A percentile compares a stretch with the other conserved stretches of the same genome.
Conservation (phyloP, 2,888 invertebrate species). For the Melinaea menophilus region DNA sequence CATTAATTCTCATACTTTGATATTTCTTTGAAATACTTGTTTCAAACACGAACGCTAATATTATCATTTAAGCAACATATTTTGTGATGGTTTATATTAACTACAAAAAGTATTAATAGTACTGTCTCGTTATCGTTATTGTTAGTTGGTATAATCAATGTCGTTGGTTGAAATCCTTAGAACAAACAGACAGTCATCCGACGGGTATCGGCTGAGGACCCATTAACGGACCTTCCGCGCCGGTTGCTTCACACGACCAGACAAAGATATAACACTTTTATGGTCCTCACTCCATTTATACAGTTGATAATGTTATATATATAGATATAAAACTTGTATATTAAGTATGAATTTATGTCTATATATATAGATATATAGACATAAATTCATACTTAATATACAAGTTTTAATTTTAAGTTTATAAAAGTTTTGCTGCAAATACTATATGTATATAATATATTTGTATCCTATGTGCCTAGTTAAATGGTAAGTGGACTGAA, state of each 20-base stretch:
- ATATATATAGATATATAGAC: no score
- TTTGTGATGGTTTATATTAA: neutral
- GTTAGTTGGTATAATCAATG: constrained; percentile 34
- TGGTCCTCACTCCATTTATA: constrained; percentile 10
- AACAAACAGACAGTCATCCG: constrained; percentile 62
- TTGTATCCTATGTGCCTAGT: no score
- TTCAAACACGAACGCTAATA: neutral
- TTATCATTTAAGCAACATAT: neutral
- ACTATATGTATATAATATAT: no score
- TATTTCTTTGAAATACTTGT: constrained; percentile 13
- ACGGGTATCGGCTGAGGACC: constrained; percentile 56
- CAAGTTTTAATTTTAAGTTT: no score
- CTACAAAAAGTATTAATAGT: neutral
- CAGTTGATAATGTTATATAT: constrained; percentile 8
- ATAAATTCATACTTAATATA: no score
- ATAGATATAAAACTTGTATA: no score
- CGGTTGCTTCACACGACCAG: constrained; percentile 41
- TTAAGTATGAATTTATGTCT: no score
- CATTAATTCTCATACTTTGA: constrained; percentile 15
- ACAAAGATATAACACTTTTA: constrained; percentile 29
- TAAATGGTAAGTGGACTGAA: no score
- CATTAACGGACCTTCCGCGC: constrained; percentile 59
- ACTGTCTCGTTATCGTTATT: constrained; percentile 1
- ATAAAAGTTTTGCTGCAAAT: no score
- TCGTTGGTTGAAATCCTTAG: constrained; percentile 41